These are phyloP conservation scores for Lasiommata megera DNA, from an alignment of 2,888 invertebrate species.

Conservation along the genomic window DNA sequence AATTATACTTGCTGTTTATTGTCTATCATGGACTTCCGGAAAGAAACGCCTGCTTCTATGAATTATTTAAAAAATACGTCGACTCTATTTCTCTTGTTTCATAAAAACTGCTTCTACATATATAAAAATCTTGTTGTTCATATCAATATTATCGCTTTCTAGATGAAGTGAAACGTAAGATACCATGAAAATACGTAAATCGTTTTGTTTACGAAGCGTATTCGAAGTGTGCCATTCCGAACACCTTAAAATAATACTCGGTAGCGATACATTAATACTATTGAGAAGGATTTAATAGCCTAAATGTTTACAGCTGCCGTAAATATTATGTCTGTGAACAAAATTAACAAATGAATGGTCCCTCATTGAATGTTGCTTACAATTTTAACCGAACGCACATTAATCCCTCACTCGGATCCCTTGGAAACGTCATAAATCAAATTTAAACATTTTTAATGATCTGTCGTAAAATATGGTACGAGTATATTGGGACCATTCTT, in stretches of 20 bases:
- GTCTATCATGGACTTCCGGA: too few relatives aligned
- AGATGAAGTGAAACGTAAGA: too few relatives aligned
- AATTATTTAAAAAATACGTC: too few relatives aligned
- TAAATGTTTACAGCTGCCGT: slow-evolving; percentile 63
- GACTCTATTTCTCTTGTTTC: too few relatives aligned
- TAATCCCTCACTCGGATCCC: slow-evolving; percentile 60
- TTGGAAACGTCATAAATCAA: slow-evolving; percentile 65
- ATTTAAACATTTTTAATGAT: slow-evolving; percentile 73
- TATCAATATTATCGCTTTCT: too few relatives aligned
- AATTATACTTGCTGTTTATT: too few relatives aligned
- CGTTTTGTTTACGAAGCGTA: background rate
- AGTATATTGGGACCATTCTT: slow-evolving; percentile 48
- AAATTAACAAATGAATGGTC: slow-evolving; percentile 75
- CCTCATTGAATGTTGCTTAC: slow-evolving; percentile 62
- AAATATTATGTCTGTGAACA: slow-evolving; percentile 64
- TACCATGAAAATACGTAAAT: background rate
- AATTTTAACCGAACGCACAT: slow-evolving; percentile 52
- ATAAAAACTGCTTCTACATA: too few relatives aligned
- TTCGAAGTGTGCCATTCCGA: slow-evolving; percentile 3
- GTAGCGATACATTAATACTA: slow-evolving; percentile 53
- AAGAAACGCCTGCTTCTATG: too few relatives aligned
- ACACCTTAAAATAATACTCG: slow-evolving; percentile 16
- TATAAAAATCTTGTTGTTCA: too few relatives aligned
- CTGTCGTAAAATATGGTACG: slow-evolving; percentile 56
- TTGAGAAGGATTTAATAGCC: slow-evolving; percentile 57